phyloP scores from a whole-genome alignment of 2,113 vertebrate genomes.

The Semnornis frantzii region DNA sequence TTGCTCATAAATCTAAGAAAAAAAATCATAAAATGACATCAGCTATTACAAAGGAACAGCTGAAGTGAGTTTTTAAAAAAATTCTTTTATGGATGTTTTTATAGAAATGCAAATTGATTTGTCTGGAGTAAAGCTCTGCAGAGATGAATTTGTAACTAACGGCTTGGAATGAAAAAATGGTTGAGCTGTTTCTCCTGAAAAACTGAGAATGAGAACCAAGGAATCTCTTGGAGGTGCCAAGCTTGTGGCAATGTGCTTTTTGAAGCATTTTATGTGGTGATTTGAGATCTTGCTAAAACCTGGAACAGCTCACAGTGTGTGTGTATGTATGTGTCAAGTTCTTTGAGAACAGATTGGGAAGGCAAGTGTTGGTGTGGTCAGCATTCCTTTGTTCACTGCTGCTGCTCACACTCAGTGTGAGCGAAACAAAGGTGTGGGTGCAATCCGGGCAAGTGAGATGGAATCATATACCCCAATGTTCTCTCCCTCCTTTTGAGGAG shows the following conservation, averaged over 20 bases:
- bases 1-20: too few relatives aligned
- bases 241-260: background rate
- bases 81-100: background rate
- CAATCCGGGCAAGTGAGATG: background rate
- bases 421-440: background rate
- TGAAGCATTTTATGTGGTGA: background rate
- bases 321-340: background rate
- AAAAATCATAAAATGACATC: background rate
- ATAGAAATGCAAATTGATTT: background rate
- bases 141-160: background rate
- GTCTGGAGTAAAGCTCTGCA: background rate
- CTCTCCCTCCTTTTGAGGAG: background rate
- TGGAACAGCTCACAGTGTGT: background rate
- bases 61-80: background rate
- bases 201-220: background rate
- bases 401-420: accelerated
- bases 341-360: background rate
- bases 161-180: accelerated
- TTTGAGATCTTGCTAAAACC: background rate
- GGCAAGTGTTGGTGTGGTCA: background rate
- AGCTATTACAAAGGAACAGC: background rate
- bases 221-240: background rate
- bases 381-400: accelerated
- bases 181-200: background rate
- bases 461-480: accelerated